A percentile compares a stretch with the other conserved stretches of the same genome.
phyloP scores from a whole-genome alignment of 2,888 invertebrate species.

The Caenorhabditis angaria region DNA sequence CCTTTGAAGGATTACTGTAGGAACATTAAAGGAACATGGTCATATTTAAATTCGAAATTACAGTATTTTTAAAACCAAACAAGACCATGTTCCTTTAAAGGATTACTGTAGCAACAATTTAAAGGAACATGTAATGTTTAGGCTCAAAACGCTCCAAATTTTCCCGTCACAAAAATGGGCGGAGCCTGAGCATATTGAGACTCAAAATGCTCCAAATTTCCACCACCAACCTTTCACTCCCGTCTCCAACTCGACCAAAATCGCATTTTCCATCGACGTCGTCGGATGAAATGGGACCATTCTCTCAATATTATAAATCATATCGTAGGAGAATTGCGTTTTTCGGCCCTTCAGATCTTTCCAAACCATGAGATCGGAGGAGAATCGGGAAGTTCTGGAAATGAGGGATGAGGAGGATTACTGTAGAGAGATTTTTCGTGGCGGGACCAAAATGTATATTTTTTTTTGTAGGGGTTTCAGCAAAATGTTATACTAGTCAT shows the following conservation, averaged over 20 bases:
- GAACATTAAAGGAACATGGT: not conserved
- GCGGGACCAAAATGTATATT: not conserved
- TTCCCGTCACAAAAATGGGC: too few relatives aligned
- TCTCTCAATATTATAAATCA: constrained; percentile 19
- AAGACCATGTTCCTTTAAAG: too few relatives aligned
- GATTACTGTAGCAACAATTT: too few relatives aligned
- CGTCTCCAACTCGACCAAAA: constrained; percentile 17
- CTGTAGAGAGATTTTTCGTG: too few relatives aligned
- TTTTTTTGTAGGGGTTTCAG: not conserved
- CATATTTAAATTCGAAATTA: too few relatives aligned
- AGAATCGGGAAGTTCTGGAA: constrained; percentile 37
- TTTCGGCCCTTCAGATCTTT: constrained; percentile 34
- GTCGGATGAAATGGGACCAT: constrained; percentile 23
- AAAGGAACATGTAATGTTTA: too few relatives aligned
- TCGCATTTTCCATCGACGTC: constrained; percentile 29
- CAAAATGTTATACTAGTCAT: too few relatives aligned
- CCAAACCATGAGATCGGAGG: constrained; percentile 36
- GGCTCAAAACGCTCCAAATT: too few relatives aligned
- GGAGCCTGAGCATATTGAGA: constrained; percentile 11
- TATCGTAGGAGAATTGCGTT: constrained; percentile 15
- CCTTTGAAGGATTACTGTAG: too few relatives aligned
- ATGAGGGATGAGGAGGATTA: too few relatives aligned
- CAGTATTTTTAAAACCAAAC: too few relatives aligned
- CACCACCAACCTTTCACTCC: constrained; percentile 12
- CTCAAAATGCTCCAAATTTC: not conserved